Evolutionary conservation across 2,888 invertebrate species (phyloP), one percentile per base, ranked within the genome.

Genomic region (Antheraea assamensis): DNA sequence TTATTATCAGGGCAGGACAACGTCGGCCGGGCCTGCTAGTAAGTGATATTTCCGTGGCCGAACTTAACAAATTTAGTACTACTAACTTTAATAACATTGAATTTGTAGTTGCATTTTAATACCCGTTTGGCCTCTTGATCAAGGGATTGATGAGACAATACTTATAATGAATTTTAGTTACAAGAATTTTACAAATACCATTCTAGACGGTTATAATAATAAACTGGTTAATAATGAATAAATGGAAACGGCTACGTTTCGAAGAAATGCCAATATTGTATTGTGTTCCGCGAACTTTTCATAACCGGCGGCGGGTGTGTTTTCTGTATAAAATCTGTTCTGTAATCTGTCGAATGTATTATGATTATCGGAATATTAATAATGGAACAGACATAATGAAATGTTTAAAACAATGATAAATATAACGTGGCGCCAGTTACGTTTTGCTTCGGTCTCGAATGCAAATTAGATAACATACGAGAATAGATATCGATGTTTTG

Each of bases 331-430:
- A n/a, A 68, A 35, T 68, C 35, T 68, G 10, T 31, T 68, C 31
- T 58, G 61, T 42, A 42, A 31, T 66, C 64, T 66, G 64, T 66
- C 30, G 3, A 64, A 64, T 68, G 35, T 68, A 68, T 68, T 35
- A 42, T 72, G 49, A 17, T 21, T 72, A 42, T 42, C 35, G 24
- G 27, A 19, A 52, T n/a, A 70, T 70, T 42, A 31, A 21, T n/a
- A 58, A 70, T 27, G 19, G 61, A 35, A 35, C 58, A 70, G 24
- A 70, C 35, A 49, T 58, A 35, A 70, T 42, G 61, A 58, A 27
- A 70, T 70, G 24, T 30, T n/a, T 58, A 70, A 73, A 73, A 73
- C 70, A 73, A 70, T 70, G 73, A 73, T 73, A 73, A 73, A 61
- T 70, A 58, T 70, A 58, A 70, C 58, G 27, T n/a, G 73, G 73